Evolutionary conservation across 2,113 vertebrate species (phyloP).

Genomic region (Rhineura floridana): DNA sequence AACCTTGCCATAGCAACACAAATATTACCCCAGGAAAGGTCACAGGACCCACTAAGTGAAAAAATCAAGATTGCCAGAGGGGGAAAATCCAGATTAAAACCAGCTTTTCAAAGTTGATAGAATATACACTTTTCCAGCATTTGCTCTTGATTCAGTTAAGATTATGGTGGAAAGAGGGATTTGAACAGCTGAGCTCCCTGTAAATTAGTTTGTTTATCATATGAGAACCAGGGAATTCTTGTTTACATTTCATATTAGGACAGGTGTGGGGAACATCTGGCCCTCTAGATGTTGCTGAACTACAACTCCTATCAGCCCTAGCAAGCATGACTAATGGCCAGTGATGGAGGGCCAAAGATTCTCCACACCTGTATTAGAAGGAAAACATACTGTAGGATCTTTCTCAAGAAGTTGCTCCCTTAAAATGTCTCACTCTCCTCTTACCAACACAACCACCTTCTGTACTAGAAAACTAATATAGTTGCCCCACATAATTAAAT

Average conservation of each 20-base stretch:
- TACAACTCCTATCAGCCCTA: no score
- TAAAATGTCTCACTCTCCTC: neutral
- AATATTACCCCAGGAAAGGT: constrained; percentile 48
- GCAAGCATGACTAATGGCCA: no score
- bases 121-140: neutral
- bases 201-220: neutral
- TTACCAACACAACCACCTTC: neutral
- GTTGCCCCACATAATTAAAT: neutral
- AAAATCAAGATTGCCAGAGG: constrained; percentile 35
- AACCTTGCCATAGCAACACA: constrained; percentile 47
- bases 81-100: constrained; percentile 28
- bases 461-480: neutral
- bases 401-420: neutral
- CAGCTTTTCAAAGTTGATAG: constrained; percentile 35
- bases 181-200: neutral
- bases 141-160: neutral
- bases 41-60: constrained; percentile 35
- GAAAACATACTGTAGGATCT: neutral
- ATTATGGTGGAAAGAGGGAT: neutral
- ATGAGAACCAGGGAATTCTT: constrained; percentile 9
- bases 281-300: no score
- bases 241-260: constrained; percentile 10
- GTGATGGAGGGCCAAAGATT: no score
- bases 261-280: no score
- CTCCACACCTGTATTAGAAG: no score